Evolutionary conservation across 2,888 invertebrate genomes (phyloP).

Genomic region (Ochropacha duplaris): DNA sequence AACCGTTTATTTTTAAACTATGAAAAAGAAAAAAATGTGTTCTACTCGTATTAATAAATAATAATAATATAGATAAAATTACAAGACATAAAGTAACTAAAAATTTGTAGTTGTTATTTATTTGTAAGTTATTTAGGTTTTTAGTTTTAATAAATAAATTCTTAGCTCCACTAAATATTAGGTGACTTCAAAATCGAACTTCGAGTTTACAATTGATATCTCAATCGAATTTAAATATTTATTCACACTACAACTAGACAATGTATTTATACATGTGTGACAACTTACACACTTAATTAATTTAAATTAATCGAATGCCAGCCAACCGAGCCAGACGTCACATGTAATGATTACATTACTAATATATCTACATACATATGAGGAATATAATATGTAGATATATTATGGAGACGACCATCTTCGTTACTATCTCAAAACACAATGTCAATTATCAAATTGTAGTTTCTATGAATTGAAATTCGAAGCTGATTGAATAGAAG

Average conservation of each 20-base stretch:
- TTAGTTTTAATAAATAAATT: too few species aligned
- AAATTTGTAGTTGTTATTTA: too few species aligned
- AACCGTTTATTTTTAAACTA: too few species aligned
- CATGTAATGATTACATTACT: slow-evolving; percentile 55
- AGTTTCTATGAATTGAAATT: not conserved
- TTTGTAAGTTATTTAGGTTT: too few species aligned
- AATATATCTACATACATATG: slow-evolving; percentile 30
- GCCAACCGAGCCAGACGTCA: slow-evolving; percentile 38
- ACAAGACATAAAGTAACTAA: too few species aligned
- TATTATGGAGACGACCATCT: not conserved
- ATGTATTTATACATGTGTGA: not conserved
- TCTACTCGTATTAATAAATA: too few species aligned
- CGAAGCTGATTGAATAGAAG: too few species aligned
- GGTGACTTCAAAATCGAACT: not conserved
- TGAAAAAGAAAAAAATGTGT: too few species aligned
- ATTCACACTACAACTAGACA: not conserved
- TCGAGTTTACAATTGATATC: not conserved
- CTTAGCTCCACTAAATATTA: too few species aligned
- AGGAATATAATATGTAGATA: not conserved
- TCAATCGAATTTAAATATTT: not conserved
- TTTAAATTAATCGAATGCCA: slow-evolving; percentile 47
- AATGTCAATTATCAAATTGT: not conserved
- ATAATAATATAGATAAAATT: too few species aligned
- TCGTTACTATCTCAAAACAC: not conserved
- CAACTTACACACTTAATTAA: too few species aligned